A percentile compares a stretch with the other conserved stretches of the same genome.
Evolutionary conservation across 1,140 invertebrate genomes (phyloP).

Genomic region (Physella acuta): DNA sequence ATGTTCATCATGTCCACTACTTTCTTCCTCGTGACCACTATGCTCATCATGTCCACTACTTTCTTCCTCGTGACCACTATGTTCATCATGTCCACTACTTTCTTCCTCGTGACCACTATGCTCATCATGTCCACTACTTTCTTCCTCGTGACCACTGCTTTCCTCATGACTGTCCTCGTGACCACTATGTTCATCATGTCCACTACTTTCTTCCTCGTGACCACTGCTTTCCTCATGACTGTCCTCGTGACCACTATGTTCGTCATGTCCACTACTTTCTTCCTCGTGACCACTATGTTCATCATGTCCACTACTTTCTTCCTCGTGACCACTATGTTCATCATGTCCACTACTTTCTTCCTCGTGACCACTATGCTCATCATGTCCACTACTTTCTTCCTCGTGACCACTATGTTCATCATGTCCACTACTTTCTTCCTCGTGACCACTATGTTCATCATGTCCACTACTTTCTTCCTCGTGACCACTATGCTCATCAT

Average conservation of each 20-base stretch:
- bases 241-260: background rate
- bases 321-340: background rate
- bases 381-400: background rate
- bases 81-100: background rate
- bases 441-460: background rate
- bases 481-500: background rate
- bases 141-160: background rate
- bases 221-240: background rate
- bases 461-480: background rate
- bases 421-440: background rate
- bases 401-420: background rate
- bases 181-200: background rate
- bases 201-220: background rate
- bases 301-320: background rate
- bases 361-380: background rate
- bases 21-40: background rate
- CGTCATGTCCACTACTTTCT: background rate
- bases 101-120: background rate
- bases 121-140: background rate
- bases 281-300: background rate
- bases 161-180: background rate
- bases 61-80: background rate
- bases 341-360: background rate
- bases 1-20: background rate
- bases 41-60: background rate